Evolutionary conservation across 1,140 invertebrate genomes (phyloP), one percentile per base, ranked within the genome.

Genomic region (Fopius arisanus): DNA sequence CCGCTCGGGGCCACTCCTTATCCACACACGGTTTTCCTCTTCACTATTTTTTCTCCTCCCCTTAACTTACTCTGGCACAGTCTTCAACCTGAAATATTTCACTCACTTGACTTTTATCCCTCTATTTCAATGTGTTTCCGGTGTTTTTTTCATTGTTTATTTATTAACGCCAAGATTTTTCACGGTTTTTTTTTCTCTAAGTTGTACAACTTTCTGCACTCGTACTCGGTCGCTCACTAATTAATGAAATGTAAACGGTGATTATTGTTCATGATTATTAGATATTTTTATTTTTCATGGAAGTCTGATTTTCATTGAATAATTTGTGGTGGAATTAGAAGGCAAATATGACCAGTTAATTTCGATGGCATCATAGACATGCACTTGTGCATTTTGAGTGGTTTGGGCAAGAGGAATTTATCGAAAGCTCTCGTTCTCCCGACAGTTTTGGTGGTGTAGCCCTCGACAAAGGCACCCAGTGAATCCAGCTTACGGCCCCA

Each of bases 1-100:
- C 21, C 16, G 65, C 62, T 33, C 28, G 10, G 63, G 54, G 54
- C 54, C 54, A 59, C 54, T 59, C 19, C 69, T 59, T 63, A 33
- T 63, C 62, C 37, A 71, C 59, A 71, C 54, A 59, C 16, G 33
- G 51, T 71, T 71, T 63, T 63, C 54, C 54, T 63, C 59, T 54
- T 54, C 21, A 54, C 28, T 21, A n/a, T 23, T 28, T 21, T 67
- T 41, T 33, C 37, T 14, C 3, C 23, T 7, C 19, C 29, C 29
- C 28, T 59, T 59, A 59, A 59, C 54, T 23, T 59, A 21, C 5
- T 59, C 19, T 26, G 9, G 43, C 43, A 48, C n/a, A 21, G 14
- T 37, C 21, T 59, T 28, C 19, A 59, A 59, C 54, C 21, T 59
- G 19, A 59, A 28, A 26, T 59, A 59, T 26, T 59, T 21, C 54